Evolutionary conservation across 64 coral and sea anemone species (phyloP), one percentile per base, ranked within the genome.

Genomic region (Pocillopora verrucosa): DNA sequence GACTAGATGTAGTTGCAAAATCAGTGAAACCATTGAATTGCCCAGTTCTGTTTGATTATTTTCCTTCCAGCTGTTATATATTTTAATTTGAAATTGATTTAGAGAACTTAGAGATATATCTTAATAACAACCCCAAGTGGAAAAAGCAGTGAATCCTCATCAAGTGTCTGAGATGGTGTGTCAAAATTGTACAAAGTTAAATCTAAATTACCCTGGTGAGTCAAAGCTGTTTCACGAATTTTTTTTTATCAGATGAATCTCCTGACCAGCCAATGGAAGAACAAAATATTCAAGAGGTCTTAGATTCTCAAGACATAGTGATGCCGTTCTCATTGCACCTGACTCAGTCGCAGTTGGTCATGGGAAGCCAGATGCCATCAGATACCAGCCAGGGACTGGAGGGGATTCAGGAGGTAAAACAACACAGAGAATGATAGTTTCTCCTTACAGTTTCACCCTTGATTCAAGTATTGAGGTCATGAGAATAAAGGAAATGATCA

Each of bases 311-410:
- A 41, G 82, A 72, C 36, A 72, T 85, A 25, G 65, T 72, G 12
- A 11, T 70, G 7, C 67, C 67, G n/a, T 96, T 96, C 73, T 80
- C 90, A 9, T 75, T 96, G 24, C 95, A 96, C 67, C 88, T 96
- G 5, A 93, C 95, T 10, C 95, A 96, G 84, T 93, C 91, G 34
- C 91, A 96, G 35, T 37, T 64, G n/a, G 77, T 88, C 13, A 72
- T 62, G 51, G 88, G 88, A 13, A 88, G 88, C 36, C 91, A 89
- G 38, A 69, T 67, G 74, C n/a, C 60, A 36, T 3, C 77, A 61
- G 72, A 76, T 67, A 11, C 86, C 30, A 76, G 19, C 64, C 35
- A 26, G 5, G 19, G 22, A 35, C 59, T 75, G 15, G 70, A 87
- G 65, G 38, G 25, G 1, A 85, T 69, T 41, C 64, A 56, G 13